Percentiles rank a stretch among this genome's conserved stretches.
Conservation (phyloP, 2,797 vertebrate species). For the Hipposideros larvatus region DNA sequence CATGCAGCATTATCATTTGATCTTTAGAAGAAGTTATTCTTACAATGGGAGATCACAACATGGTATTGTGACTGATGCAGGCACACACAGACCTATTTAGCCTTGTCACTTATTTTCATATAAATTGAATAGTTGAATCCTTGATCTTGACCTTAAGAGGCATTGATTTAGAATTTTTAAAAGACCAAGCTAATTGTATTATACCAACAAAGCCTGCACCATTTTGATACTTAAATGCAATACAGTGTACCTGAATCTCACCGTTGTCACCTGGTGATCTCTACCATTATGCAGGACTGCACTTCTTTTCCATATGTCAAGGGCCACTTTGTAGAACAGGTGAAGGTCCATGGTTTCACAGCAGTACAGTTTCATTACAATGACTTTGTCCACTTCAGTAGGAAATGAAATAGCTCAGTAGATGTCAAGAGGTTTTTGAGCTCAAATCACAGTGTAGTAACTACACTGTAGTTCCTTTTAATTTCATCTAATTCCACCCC, state of each 20-base stretch:
- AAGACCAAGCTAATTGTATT: background rate
- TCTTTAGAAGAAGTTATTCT: background rate
- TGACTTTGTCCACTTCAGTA: background rate
- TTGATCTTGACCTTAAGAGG: background rate
- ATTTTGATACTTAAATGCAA: background rate
- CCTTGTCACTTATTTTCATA: background rate
- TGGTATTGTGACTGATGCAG: background rate
- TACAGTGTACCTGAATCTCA: background rate
- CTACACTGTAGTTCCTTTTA: background rate
- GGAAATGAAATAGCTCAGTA: background rate
- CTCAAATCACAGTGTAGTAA: background rate
- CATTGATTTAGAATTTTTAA: slow-evolving; percentile 7
- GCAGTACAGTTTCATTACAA: background rate
- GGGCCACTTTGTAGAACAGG: background rate
- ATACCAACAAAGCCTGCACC: background rate
- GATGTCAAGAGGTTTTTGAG: background rate
- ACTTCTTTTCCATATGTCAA: background rate
- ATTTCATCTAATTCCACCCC: background rate
- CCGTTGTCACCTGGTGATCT: background rate
- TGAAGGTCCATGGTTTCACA: background rate
- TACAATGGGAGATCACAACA: background rate
- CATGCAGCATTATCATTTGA: background rate
- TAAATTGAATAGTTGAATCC: slow-evolving; percentile 20
- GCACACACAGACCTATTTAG: background rate
- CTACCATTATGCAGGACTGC: background rate